Evolutionary conservation across 2,113 vertebrate genomes (phyloP).

Genomic region (Dinomys branickii): DNA sequence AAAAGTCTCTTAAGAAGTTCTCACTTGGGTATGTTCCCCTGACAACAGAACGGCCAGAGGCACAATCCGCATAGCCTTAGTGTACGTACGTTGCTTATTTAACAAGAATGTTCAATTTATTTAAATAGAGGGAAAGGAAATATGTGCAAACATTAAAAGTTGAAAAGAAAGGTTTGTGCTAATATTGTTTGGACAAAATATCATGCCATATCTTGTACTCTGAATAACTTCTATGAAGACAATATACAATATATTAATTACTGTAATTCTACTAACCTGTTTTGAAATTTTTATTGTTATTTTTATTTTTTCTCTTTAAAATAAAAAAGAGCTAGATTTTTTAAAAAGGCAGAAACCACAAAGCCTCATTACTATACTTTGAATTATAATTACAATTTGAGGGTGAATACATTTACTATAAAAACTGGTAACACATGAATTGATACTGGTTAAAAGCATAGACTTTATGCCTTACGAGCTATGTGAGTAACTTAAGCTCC

Average conservation of each 20-base stretch:
- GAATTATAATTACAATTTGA: conserved; percentile 20
- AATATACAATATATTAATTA: too few species aligned
- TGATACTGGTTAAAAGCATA: background rate
- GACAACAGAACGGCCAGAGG: background rate
- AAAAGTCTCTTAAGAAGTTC: background rate
- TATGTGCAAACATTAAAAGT: background rate
- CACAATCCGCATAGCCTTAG: background rate
- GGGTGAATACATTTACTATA: background rate
- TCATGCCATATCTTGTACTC: too few species aligned
- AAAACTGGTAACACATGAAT: background rate
- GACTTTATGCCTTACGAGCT: conserved; percentile 6
- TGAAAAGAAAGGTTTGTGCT: too few species aligned
- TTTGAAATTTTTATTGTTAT: too few species aligned
- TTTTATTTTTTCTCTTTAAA: too few species aligned
- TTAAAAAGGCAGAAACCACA: background rate
- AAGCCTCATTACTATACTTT: background rate
- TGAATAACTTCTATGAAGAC: too few species aligned
- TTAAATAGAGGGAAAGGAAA: background rate
- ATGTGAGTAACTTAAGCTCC: background rate
- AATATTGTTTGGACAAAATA: too few species aligned
- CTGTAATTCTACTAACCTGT: too few species aligned
- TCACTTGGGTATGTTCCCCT: background rate
- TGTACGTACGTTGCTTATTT: background rate
- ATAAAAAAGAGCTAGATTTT: too few species aligned
- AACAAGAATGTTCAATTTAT: background rate